Percentiles rank a stretch among this genome's conserved stretches.
These are phyloP conservation scores for Scolopax rusticola DNA, from an alignment of 2,797 vertebrate species.

Conservation along the genomic window DNA sequence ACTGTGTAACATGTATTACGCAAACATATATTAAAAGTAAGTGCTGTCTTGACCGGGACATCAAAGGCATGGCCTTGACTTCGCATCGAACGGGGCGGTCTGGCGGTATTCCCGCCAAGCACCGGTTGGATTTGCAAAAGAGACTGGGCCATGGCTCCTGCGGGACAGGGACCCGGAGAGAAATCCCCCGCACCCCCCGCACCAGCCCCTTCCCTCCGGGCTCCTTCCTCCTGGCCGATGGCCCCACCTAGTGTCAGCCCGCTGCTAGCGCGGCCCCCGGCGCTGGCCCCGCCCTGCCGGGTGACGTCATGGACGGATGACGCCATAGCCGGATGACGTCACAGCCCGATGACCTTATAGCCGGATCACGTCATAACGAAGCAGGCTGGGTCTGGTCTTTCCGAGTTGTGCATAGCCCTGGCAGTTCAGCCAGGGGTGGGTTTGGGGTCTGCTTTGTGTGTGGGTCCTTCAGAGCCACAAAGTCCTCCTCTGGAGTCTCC, in stretches of 20 bases:
- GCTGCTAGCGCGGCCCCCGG: background rate
- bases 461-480: no score
- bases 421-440: fast-evolving
- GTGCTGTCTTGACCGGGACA: background rate
- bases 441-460: fast-evolving
- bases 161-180: fast-evolving
- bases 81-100: background rate
- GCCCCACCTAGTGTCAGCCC: slow-evolving; percentile 41
- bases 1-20: background rate
- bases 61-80: background rate
- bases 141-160: fast-evolving
- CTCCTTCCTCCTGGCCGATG: background rate
- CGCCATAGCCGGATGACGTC: no score
- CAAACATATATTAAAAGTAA: background rate
- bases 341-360: fast-evolving
- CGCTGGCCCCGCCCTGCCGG: background rate
- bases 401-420: fast-evolving
- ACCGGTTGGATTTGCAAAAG: fast-evolving
- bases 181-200: fast-evolving
- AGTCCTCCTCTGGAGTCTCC: no score
- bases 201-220: fast-evolving
- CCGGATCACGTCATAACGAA: fast-evolving
- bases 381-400: fast-evolving
- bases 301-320: fast-evolving
- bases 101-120: background rate